Conservation (phyloP, 2,888 invertebrate species). For the Orthosia incerta region DNA sequence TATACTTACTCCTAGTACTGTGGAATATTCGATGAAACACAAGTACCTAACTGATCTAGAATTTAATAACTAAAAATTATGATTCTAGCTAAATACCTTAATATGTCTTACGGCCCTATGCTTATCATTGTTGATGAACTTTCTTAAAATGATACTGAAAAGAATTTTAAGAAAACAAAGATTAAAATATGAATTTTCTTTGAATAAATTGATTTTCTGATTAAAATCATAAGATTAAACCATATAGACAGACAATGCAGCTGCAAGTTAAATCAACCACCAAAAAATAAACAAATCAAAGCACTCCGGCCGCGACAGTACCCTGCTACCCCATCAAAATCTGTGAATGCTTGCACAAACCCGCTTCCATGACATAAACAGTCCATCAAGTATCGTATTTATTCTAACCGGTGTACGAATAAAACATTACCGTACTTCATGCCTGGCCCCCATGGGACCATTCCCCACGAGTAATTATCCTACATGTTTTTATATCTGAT, state of each 20-base stretch:
- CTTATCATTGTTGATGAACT: not conserved
- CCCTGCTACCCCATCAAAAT: constrained; percentile 88
- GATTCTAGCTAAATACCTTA: not conserved
- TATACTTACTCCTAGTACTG: too few relatives aligned
- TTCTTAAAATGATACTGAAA: not conserved
- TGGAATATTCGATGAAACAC: too few relatives aligned
- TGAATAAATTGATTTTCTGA: not conserved
- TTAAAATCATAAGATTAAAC: not conserved
- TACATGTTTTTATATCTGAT: constrained; percentile 89
- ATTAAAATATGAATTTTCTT: too few relatives aligned
- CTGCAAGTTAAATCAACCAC: constrained; percentile 11
- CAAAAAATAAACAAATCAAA: constrained; percentile 30
- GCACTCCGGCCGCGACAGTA: constrained; percentile 76
- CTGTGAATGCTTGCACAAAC: constrained; percentile 91
- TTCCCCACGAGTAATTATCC: constrained; percentile 89
- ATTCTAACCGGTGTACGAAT: constrained; percentile 70
- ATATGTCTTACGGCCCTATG: not conserved
- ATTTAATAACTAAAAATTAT: too few relatives aligned
- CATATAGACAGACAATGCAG: not conserved
- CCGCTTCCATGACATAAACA: constrained; percentile 91
- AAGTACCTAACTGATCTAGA: too few relatives aligned
- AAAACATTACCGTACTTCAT: constrained; percentile 80
- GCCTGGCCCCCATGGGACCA: constrained; percentile 81
- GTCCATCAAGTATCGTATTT: constrained; percentile 85
- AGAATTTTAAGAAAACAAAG: not conserved